Base-by-base conservation (phyloP, 2,888 invertebrate species). In the Drosophila anceps region DNA sequence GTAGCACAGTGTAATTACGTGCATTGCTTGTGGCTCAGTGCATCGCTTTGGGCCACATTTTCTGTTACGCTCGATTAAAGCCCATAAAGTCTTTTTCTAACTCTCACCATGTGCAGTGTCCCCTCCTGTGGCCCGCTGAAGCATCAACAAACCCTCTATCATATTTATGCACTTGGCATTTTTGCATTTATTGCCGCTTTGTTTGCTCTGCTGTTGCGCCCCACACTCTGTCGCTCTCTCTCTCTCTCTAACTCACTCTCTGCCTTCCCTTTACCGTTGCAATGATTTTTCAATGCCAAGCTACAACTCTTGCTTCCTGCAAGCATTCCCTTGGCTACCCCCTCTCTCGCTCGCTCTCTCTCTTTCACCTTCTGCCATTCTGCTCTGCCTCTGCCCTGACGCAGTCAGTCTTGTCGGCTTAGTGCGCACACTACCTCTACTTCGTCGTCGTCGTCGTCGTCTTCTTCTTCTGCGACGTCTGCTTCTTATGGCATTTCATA, bases 241-340 rank as follows among this genome's bases (percentile, higher is more conserved):
- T 18, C 31, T 5, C 15, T 24, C 6, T 10, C 12, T 1, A n/a
- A n/a, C 66, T 13, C 12, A 2, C 29, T 29, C 9, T 15, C 12
- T 31, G 29, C 15, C 12, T 0, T 2, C 54, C 10, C n/a, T 50
- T n/a, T 39, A 27, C 13, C 48, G 13, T 27, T 29, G 77, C 66
- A 80, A 85, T 86, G 88, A 79, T 86, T 83, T 84, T 84, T 84
- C 84, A 84, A 88, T 89, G 84, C 89, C 84, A 82, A 74, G 69
- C 76, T 63, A 63, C 75, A 65, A 59, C 61, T 73, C 50, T 37
- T 57, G 79, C 71, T 77, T 69, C 80, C 72, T 78, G 71, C 59
- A 59, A 62, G 71, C 79, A 63, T 60, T 66, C 70, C 62, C 79
- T 37, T 6, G 27, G 46, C 35, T 35, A 13, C 18, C 33, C 43